Evolutionary conservation across 2,888 invertebrate species (phyloP), one percentile per base, ranked within the genome.

Genomic region (Therioaphis trifolii): DNA sequence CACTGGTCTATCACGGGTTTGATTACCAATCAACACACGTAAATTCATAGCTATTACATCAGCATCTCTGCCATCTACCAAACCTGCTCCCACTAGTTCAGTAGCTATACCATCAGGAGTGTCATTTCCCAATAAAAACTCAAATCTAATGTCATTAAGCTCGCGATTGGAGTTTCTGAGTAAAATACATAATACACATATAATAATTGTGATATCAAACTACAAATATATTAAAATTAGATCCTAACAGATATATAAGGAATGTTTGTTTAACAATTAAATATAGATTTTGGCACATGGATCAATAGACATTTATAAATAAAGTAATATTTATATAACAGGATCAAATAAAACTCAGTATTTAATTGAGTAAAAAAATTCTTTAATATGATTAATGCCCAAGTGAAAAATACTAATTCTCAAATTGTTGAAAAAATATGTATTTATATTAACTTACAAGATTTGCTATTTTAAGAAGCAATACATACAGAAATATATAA

Each of bases 141-240:
- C 98, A 89, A 99, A 99, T 87, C 97, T 93, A 87, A 99, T 99
- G 89, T 99, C 99, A 89, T 99, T 98, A 86, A 99, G 90, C 89
- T 99, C 98, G 84, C 94, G 92, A 86, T 93, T 93, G 66, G 94
- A 91, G 90, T 99, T 99, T 75, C 85, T 85, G 71, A 40, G 72
- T 21, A 21, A 63, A 29, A 63, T 29, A 63, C 4, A 52, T 21
- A 21, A 58, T n/a, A 4, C 4, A 9, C 21, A 21, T n/a, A 58
- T 58, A 21, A 9, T 21, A 58, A 58, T 4, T 21, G n/a, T n/a
- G 4, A 4, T 52, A 18, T 52, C 18, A 18, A 52, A 52, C 4
- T 52, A 52, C 18, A 52, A 35, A 27, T 61, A 35, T 63, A 35
- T 35, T 55, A 40, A 43, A 24, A 24, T 68, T 14, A 43, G 12